Conservation (phyloP, 2,888 invertebrate species). For the Hyposoter didymator region DNA sequence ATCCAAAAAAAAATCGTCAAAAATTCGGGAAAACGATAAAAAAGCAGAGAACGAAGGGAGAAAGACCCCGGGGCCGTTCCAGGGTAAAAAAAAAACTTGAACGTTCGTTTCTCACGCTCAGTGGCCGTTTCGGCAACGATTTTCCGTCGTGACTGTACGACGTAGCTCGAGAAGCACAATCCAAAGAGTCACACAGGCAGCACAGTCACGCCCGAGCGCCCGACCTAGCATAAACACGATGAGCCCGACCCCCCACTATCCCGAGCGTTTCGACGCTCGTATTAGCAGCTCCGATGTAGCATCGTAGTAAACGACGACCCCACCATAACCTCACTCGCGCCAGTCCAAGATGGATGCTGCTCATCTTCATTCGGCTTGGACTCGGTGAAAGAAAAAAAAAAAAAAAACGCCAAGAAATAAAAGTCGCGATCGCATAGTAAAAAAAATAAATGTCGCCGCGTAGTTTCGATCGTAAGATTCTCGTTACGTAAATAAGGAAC, state of each 20-base stretch:
- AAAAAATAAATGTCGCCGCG: not conserved
- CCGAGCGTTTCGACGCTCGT: conserved; percentile 38
- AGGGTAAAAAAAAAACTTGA: not conserved
- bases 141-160: conserved; percentile 23
- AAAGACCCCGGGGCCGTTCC: no score
- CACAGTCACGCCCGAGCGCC: conserved; percentile 66
- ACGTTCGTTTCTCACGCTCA: not conserved
- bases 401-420: not conserved
- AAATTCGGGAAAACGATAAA: no score
- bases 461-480: conserved; percentile 40
- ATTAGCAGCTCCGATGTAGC: conserved; percentile 3
- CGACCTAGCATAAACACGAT: conserved; percentile 65
- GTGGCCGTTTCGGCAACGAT: not conserved
- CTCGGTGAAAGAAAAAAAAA: conserved; percentile 33
- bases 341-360: conserved; percentile 76
- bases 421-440: not conserved
- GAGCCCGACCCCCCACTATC: conserved; percentile 38
- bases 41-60: no score
- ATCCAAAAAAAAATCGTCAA: no score
- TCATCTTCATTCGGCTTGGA: conserved; percentile 65
- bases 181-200: conserved; percentile 2
- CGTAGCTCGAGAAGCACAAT: not conserved
- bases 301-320: conserved; percentile 17
- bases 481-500: not conserved
- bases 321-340: conserved; percentile 43